Conservation (phyloP, 2,797 vertebrate species). For the Nothura maculosa region DNA sequence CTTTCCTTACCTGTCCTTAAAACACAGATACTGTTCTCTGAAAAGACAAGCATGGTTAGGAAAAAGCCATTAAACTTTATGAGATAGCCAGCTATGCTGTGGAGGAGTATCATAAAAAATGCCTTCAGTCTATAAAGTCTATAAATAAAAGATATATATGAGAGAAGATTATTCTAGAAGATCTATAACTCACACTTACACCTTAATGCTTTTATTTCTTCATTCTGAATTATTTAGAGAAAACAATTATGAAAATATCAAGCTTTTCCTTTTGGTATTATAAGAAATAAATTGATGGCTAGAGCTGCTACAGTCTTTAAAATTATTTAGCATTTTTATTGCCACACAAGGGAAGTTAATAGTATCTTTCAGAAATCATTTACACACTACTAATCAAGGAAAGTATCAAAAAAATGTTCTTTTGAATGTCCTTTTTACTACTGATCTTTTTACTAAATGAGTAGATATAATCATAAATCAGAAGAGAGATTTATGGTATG, state of each 20-base stretch:
- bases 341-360: slow-evolving; percentile 61
- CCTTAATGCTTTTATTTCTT: slow-evolving; percentile 46
- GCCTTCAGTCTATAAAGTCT: background rate
- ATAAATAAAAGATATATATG: slow-evolving; percentile 7
- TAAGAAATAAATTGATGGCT: slow-evolving; percentile 60
- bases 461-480: slow-evolving; percentile 68
- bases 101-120: background rate
- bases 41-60: slow-evolving; percentile 7
- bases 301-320: slow-evolving; percentile 45
- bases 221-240: slow-evolving; percentile 65
- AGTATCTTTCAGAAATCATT: slow-evolving; percentile 68
- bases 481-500: slow-evolving; percentile 38
- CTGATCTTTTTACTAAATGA: slow-evolving; percentile 52
- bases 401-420: slow-evolving; percentile 57
- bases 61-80: slow-evolving; percentile 1
- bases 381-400: slow-evolving; percentile 63
- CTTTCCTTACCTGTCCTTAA: slow-evolving; percentile 25
- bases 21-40: slow-evolving; percentile 12
- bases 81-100: background rate
- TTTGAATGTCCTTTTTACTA: slow-evolving; percentile 55
- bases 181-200: background rate
- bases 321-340: slow-evolving; percentile 79
- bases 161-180: slow-evolving; percentile 9
- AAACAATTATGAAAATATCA: slow-evolving; percentile 56
- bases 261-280: slow-evolving; percentile 52